phyloP scores from a whole-genome alignment of 2,888 invertebrate genomes.

The Laspeyria flexula region DNA sequence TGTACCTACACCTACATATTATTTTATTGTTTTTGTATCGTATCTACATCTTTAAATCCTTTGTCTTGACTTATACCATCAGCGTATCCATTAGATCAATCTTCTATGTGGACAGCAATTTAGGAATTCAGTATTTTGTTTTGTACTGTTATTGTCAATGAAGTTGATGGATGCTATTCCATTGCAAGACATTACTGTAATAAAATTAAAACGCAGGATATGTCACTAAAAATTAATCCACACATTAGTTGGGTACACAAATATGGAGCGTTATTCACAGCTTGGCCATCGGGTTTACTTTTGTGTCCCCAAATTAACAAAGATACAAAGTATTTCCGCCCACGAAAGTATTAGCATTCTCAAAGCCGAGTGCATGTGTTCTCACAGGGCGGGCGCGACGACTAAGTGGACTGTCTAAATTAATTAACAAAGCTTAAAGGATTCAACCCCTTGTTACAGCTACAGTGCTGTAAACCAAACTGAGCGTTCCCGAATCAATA shows the following conservation, averaged over 20 bases:
- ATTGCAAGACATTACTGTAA: slow-evolving; percentile 27
- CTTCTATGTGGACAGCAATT: slow-evolving; percentile 11
- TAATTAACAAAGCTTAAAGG: slow-evolving; percentile 75
- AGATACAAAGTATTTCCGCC: slow-evolving; percentile 73
- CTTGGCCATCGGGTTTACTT: slow-evolving; percentile 52
- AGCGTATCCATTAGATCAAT: neutral
- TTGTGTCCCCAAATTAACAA: slow-evolving; percentile 66
- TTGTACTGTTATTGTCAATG: neutral
- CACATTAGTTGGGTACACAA: slow-evolving; percentile 52
- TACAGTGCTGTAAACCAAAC: slow-evolving; percentile 62
- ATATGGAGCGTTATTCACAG: slow-evolving; percentile 54
- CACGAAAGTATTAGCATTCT: slow-evolving; percentile 63
- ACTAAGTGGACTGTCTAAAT: slow-evolving; percentile 80
- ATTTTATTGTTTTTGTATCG: slow-evolving; percentile 8
- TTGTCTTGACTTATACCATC: neutral
- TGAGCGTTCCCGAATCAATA: slow-evolving; percentile 46
- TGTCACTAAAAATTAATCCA: slow-evolving; percentile 61
- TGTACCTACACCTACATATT: slow-evolving; percentile 13
- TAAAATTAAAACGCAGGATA: slow-evolving; percentile 52
- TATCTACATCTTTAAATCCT: neutral
- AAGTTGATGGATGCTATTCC: slow-evolving; percentile 27
- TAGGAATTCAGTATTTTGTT: neutral
- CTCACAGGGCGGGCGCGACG: slow-evolving; percentile 60
- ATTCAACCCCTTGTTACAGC: slow-evolving; percentile 61
- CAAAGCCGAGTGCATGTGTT: slow-evolving; percentile 65